Base-by-base conservation (phyloP, 1,140 invertebrate species). In the Caenorhabditis remanei region DNA sequence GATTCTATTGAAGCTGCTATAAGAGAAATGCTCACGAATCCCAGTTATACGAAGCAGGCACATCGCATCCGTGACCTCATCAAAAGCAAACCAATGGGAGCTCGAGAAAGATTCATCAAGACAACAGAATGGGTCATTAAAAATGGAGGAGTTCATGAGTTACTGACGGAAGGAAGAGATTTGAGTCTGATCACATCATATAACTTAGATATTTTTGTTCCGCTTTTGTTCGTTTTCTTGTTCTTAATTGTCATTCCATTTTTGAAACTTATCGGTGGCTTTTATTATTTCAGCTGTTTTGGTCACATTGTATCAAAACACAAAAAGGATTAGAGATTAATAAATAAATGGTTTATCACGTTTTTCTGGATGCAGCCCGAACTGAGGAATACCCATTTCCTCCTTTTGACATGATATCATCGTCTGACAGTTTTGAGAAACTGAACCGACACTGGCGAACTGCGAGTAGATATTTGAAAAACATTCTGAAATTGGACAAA, bases 401-500 rank as follows among this genome's bases (percentile, higher is more conserved):
- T 79, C 13, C 11, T 79, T 79, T 79, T 9, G 71, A 50, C 5
- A 19, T 79, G 43, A 79, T 79, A 24, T 79, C 71, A n/a, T 79
- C 46, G 14, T 79, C 71, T 2, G 71, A 50, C 14, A 79, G n/a
- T 50, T 79, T 79, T 79, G 71, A 79, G 16, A 79, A 21, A 53
- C 71, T 95, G 84, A 95, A 94, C 4, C 93, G 94, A 53, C 97
- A 94, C 87, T 96, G 95, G 79, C 96, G 94, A 19, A 95, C 95
- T 11, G 96, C 96, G 19, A 95, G 95, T 1, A 96, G 94, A 2
- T 94, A 93, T 87, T 94, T 95, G 63, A 95, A 96, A 92, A 96
- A 94, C 93, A 96, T 96, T 48, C 94, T 90, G 67, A 85, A 85
- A 86, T 41, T 61, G 46, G 58, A 84, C 24, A 41, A 82, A 14